Conservation (phyloP, 2,797 vertebrate species). For the Sebastes oblongus region DNA sequence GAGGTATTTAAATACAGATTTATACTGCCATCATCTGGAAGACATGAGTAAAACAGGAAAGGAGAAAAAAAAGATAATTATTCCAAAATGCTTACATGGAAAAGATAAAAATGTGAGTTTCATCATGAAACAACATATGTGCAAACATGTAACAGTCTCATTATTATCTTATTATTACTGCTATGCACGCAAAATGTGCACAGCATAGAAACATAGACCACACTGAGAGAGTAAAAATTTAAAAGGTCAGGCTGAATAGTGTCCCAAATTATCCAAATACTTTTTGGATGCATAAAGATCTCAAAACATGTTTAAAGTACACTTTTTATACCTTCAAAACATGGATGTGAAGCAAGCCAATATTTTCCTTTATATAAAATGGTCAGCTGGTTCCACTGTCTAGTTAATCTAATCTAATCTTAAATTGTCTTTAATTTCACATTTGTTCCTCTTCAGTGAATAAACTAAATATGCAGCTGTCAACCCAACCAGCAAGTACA, state of each 20-base stretch:
- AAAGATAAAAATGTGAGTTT: slow-evolving; percentile 24
- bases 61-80: neutral
- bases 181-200: slow-evolving; percentile 21
- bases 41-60: slow-evolving; percentile 7
- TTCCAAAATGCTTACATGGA: neutral
- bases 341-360: neutral
- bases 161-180: slow-evolving; percentile 5
- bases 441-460: neutral
- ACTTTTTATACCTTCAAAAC: neutral
- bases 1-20: slow-evolving; percentile 26
- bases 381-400: neutral
- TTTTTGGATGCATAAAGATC: neutral
- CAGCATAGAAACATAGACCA: slow-evolving; percentile 4
- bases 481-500: neutral
- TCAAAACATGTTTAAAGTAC: neutral
- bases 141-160: slow-evolving; percentile 37
- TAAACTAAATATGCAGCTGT: slow-evolving; percentile 15
- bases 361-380: neutral
- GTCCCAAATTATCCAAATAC: neutral
- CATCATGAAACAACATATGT: slow-evolving; percentile 28
- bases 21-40: slow-evolving; percentile 60
- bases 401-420: neutral
- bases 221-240: neutral
- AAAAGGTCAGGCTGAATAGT: slow-evolving; percentile 2
- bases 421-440: neutral